Conservation (phyloP, 2,113 vertebrate genomes). For the Pterocles burchelli region DNA sequence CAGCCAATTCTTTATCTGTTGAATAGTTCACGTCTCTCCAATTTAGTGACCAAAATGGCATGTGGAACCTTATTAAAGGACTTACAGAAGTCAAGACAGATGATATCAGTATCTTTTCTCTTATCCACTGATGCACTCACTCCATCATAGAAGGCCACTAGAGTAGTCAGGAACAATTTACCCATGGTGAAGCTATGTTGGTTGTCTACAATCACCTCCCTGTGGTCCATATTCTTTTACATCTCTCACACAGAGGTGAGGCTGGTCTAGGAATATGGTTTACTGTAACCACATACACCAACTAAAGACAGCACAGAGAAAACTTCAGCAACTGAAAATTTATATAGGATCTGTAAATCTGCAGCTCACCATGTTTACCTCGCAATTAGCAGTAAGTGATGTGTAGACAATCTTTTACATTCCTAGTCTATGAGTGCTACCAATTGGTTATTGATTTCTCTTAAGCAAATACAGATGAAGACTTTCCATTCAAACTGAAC, state of each 20-base stretch:
- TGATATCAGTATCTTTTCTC: neutral
- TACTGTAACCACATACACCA: neutral
- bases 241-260: neutral
- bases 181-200: neutral
- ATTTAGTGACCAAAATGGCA: neutral
- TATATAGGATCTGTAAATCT: neutral
- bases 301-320: neutral
- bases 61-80: neutral
- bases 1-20: neutral
- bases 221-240: neutral
- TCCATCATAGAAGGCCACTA: neutral
- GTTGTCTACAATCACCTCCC: neutral
- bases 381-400: neutral
- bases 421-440: neutral
- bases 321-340: neutral
- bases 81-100: neutral
- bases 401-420: neutral
- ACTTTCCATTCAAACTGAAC: neutral
- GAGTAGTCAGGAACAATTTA: neutral
- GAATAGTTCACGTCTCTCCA: neutral
- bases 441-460: neutral
- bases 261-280: neutral
- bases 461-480: neutral
- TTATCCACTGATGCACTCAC: neutral
- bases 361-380: neutral